Evolutionary conservation across 37 sponge, comb jelly and placozoan genomes (phyloP).

Genomic region (Cladorhizidae sp.): DNA sequence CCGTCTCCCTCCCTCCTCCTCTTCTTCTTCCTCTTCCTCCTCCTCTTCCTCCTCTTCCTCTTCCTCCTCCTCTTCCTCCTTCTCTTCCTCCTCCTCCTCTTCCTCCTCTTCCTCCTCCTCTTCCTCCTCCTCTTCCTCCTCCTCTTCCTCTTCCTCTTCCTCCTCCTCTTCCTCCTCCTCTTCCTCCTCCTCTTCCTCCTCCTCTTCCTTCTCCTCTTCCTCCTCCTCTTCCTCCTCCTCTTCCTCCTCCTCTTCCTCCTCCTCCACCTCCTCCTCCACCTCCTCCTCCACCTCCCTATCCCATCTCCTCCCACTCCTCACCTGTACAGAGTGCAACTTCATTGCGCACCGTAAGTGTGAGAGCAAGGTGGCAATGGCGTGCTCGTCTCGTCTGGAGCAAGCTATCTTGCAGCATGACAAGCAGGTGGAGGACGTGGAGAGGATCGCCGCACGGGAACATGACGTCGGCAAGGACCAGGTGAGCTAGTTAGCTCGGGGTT

Average conservation of each 20-base stretch:
- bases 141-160: background rate
- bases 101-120: background rate
- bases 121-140: no score
- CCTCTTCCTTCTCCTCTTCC: background rate
- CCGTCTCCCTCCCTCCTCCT: background rate
- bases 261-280: slow-evolving; percentile 36
- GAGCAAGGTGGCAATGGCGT: slow-evolving; percentile 18
- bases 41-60: slow-evolving; percentile 17
- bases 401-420: slow-evolving; percentile 38
- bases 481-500: no score
- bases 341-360: slow-evolving; percentile 59
- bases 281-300: slow-evolving; percentile 22
- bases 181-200: background rate
- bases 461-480: background rate
- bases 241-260: slow-evolving; percentile 10
- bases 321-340: slow-evolving; percentile 41
- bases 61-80: slow-evolving; percentile 32
- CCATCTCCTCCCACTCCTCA: background rate
- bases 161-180: background rate
- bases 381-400: slow-evolving; percentile 29
- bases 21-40: background rate
- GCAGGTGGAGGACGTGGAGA: slow-evolving; percentile 38
- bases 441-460: background rate
- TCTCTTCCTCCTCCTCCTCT: slow-evolving; percentile 22
- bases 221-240: background rate